Evolutionary conservation across 1,140 invertebrate genomes (phyloP), one percentile per base, ranked within the genome.

Genomic region (Coelopa frigida): DNA sequence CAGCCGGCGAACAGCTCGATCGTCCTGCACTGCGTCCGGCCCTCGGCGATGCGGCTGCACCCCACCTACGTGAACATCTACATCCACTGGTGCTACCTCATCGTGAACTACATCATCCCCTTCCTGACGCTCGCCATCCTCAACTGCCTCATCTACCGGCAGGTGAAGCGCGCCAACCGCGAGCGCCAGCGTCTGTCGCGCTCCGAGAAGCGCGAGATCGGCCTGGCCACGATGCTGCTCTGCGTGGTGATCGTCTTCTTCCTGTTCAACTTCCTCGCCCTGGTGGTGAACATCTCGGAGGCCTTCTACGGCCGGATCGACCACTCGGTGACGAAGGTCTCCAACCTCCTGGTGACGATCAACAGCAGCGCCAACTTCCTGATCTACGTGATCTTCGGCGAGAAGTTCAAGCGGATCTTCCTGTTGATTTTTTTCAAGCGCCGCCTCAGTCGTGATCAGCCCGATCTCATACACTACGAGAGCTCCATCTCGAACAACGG

Each of bases 341-440:
- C 87, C 52, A 96, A 98, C 69, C 78, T 97, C n/a, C 75, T 97
- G 22, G 91, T 97, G 10, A 95, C 89, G 21, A 84, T 97, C 55
- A 98, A 98, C 73, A 95, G 91, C 56, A 94, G 93, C 54, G 87
- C 96, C 26, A 98, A 98, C 70, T 97, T 97, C 67, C 82, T 97
- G 41, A 93, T 98, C 49, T 98, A 98, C 72, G 93, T 95, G 48
- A 91, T 94, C 27, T 95, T 96, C 65, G 94, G 94, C 1, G 88
- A 94, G 61, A 96, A 97, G 64, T 98, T 98, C 72, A 88, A 94
- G 58, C 78, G 87, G 29, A 80, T 92, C 44, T 93, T 94, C 70
- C 73, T 94, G 44, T 80, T 85, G 57, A 78, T 91, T 58, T 94
- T 94, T 72, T 94, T 89, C 69, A 79, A 79, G 35, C 67, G 72